phyloP scores from a whole-genome alignment of 64 coral and sea anemone species.

The Montipora cactus region DNA sequence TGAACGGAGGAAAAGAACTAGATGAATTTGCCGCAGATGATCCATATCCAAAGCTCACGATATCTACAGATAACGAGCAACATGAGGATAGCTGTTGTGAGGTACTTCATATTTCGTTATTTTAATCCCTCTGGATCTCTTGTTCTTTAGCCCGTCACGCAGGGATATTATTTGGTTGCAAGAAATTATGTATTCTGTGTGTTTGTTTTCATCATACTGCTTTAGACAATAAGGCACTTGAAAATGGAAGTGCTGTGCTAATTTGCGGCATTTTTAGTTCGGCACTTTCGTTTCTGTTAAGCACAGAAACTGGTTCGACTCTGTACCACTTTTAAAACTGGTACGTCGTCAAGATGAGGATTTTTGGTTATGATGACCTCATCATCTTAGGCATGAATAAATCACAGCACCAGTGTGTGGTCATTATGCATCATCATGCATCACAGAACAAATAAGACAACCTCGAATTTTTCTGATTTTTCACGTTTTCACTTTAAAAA shows the following conservation, averaged over 20 bases:
- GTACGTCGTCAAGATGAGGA: neutral
- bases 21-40: constrained; percentile 22
- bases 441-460: too few species aligned
- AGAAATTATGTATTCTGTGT: neutral
- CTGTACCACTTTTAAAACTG: neutral
- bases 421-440: too few species aligned
- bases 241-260: neutral
- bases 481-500: too few species aligned
- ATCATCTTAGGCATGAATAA: neutral
- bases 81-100: constrained; percentile 91
- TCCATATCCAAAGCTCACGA: neutral
- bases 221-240: neutral
- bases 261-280: neutral
- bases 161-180: neutral
- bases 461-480: too few species aligned
- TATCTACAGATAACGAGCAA: constrained; percentile 26
- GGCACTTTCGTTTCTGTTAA: neutral
- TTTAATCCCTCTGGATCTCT: neutral
- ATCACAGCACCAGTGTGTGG: too few species aligned
- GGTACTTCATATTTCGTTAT: constrained; percentile 53
- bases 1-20: constrained; percentile 8
- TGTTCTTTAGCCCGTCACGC: neutral
- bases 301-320: neutral
- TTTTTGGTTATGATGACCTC: neutral
- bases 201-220: neutral